Evolutionary conservation across 2,113 vertebrate genomes (phyloP).

Genomic region (Cathartes aura): DNA sequence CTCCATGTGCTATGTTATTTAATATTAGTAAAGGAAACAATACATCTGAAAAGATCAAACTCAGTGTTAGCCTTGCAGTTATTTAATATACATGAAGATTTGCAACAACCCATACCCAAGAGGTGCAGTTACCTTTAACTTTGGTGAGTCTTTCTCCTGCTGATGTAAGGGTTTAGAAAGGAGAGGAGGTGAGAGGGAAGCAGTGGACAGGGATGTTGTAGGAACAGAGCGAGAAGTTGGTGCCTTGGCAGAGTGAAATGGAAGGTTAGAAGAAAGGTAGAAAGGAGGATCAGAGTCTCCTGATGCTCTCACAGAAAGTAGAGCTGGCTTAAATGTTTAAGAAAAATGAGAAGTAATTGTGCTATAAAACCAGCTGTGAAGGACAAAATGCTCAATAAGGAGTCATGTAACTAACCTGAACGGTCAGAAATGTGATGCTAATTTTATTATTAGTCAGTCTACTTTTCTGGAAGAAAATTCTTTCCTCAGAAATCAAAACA

Average conservation of each 20-base stretch:
- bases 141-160: slow-evolving; percentile 80
- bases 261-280: slow-evolving; percentile 53
- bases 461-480: not conserved
- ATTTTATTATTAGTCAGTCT: not conserved
- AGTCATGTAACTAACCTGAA: not conserved
- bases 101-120: slow-evolving; percentile 51
- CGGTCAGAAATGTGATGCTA: not conserved
- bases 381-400: not conserved
- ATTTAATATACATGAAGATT: not conserved
- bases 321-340: slow-evolving; percentile 68
- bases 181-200: slow-evolving; percentile 72
- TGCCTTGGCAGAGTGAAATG: slow-evolving; percentile 53
- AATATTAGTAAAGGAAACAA: slow-evolving; percentile 54
- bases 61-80: slow-evolving; percentile 6
- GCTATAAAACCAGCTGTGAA: not conserved
- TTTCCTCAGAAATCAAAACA: not conserved
- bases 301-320: slow-evolving; percentile 46
- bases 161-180: slow-evolving; percentile 77
- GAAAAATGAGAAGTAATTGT: slow-evolving; percentile 53
- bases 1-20: slow-evolving; percentile 18
- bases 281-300: slow-evolving; percentile 44
- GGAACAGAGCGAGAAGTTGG: slow-evolving; percentile 54
- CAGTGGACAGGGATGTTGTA: slow-evolving; percentile 45
- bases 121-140: slow-evolving; percentile 87
- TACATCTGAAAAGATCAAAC: slow-evolving; percentile 6